A percentile compares a stretch with the other conserved stretches of the same genome.
Evolutionary conservation across 1,140 invertebrate species (phyloP).

Genomic region (Leptinotarsa undecemlineata): DNA sequence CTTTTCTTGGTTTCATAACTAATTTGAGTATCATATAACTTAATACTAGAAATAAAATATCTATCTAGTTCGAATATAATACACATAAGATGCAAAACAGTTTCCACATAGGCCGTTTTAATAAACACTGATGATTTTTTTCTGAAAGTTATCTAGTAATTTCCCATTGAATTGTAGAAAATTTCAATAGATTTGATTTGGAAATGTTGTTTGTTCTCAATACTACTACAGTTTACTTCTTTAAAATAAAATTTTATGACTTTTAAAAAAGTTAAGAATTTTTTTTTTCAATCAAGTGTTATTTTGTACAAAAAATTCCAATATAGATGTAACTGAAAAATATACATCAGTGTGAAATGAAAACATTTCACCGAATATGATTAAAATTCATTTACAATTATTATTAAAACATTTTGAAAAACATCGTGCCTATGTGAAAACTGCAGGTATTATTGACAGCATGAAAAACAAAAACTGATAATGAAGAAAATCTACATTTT

Average conservation of each 20-base stretch:
- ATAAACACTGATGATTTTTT: not conserved
- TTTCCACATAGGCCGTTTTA: slow-evolving; percentile 4
- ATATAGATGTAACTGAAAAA: too few species aligned
- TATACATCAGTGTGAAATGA: too few species aligned
- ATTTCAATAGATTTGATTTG: too few species aligned
- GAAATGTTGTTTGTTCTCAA: too few species aligned
- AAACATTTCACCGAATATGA: not conserved
- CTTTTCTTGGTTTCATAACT: not conserved
- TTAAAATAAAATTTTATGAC: too few species aligned
- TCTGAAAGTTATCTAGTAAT: too few species aligned
- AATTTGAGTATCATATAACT: slow-evolving; percentile 16
- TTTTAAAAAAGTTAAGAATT: too few species aligned
- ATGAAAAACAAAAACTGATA: not conserved
- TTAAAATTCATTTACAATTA: not conserved
- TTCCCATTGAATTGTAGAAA: too few species aligned
- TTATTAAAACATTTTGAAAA: not conserved
- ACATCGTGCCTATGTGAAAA: slow-evolving; percentile 2
- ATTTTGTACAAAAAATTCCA: too few species aligned
- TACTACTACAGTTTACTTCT: too few species aligned
- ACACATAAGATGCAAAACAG: slow-evolving; percentile 13
- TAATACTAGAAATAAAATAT: slow-evolving; percentile 8
- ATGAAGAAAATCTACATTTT: too few species aligned
- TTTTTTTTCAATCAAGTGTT: too few species aligned
- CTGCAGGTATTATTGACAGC: not conserved
- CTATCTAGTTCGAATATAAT: slow-evolving; percentile 11